Conservation (phyloP, 2,797 vertebrate genomes). For the Chaenodraco wilsoni region DNA sequence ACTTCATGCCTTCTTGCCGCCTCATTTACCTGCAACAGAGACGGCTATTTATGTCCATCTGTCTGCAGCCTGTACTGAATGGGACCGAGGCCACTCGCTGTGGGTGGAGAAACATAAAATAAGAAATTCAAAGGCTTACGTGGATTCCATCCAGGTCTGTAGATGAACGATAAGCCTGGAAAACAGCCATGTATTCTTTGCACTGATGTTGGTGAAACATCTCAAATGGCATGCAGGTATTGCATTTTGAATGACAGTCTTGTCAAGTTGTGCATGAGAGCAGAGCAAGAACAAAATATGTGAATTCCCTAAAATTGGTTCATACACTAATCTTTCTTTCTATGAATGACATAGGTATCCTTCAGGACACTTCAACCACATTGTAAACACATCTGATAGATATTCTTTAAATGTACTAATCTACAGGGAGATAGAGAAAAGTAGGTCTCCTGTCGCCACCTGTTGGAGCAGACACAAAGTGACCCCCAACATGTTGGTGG, state of each 20-base stretch:
- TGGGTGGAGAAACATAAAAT: slow-evolving; percentile 40
- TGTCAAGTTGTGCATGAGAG: background rate
- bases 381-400: background rate
- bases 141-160: slow-evolving; percentile 32
- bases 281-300: background rate
- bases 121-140: slow-evolving; percentile 23
- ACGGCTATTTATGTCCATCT: slow-evolving; percentile 64
- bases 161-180: slow-evolving; percentile 35
- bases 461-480: slow-evolving; percentile 28
- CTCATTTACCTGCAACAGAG: slow-evolving; percentile 81
- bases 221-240: background rate
- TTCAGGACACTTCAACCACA: background rate
- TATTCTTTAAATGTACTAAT: background rate
- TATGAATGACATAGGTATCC: background rate
- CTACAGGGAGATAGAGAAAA: background rate
- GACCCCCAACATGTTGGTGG: background rate
- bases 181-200: slow-evolving; percentile 7
- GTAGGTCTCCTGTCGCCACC: slow-evolving; percentile 30
- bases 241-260: background rate
- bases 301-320: background rate
- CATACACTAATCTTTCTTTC: background rate
- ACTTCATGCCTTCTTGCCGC: slow-evolving; percentile 60
- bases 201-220: background rate
- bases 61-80: slow-evolving; percentile 41
- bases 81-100: slow-evolving; percentile 10